Percentiles rank a stretch among this genome's conserved stretches.
phyloP scores from a whole-genome alignment of 2,113 vertebrate genomes.

The Tenrec ecaudatus region DNA sequence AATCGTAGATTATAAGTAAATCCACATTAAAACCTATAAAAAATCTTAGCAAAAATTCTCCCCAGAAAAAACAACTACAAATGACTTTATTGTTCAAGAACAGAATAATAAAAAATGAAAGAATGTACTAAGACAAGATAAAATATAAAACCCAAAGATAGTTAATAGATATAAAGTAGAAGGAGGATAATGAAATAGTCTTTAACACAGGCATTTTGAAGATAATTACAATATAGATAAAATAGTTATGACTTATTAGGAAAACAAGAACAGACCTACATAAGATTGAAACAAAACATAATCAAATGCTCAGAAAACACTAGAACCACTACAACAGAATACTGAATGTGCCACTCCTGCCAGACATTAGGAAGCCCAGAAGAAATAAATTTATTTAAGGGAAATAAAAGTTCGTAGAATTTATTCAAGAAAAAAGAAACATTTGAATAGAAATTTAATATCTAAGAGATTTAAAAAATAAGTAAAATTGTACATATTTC shows the following conservation, averaged over 20 bases:
- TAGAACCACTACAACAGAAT: not conserved
- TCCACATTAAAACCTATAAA: not conserved
- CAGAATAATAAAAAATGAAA: not conserved
- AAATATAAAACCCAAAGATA: not conserved
- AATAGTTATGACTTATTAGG: not conserved
- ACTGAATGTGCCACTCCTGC: not conserved
- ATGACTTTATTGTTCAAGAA: not conserved
- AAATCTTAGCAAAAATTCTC: not conserved
- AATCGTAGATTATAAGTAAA: not conserved
- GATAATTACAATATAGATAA: slow-evolving; percentile 1
- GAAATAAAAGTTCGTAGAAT: slow-evolving; percentile 2
- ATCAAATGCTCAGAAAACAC: not conserved
- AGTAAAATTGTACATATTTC: not conserved
- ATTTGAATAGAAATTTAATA: not conserved
- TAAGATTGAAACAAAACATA: not conserved
- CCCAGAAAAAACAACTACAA: not conserved
- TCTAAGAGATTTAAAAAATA: not conserved
- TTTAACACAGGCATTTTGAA: not conserved
- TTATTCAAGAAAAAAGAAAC: slow-evolving; percentile 39
- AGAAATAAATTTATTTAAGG: not conserved
- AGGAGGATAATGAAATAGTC: not conserved
- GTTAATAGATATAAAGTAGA: not conserved
- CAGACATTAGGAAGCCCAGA: not conserved
- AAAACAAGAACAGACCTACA: not conserved
- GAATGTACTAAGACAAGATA: not conserved